These are phyloP conservation scores for Drosophila sturtevanti DNA, from an alignment of 1,140 invertebrate genomes.

Conservation along the genomic window DNA sequence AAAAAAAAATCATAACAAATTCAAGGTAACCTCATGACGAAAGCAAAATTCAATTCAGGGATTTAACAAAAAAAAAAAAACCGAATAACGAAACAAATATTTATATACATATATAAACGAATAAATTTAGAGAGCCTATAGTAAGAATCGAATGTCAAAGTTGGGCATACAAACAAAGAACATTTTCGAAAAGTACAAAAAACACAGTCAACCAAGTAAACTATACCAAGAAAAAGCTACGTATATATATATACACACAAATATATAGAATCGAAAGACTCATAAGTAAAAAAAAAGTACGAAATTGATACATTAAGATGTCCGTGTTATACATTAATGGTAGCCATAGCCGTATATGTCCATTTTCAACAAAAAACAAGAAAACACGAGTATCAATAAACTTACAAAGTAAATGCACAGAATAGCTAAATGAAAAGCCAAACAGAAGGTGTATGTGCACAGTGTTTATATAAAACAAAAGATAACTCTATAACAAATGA, in stretches of 20 bases:
- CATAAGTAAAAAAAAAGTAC: constrained; percentile 44
- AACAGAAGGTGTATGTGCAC: background rate
- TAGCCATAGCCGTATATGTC: background rate
- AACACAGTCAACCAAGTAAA: constrained; percentile 54
- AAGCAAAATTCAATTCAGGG: constrained; percentile 82
- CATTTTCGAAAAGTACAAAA: constrained; percentile 76
- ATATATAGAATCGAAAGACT: constrained; percentile 48
- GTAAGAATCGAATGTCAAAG: constrained; percentile 54
- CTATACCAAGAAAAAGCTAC: constrained; percentile 43
- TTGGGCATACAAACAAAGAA: constrained; percentile 51
- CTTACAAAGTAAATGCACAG: background rate
- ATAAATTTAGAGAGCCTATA: constrained; percentile 26
- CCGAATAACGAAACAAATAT: constrained; percentile 32
- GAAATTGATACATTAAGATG: background rate
- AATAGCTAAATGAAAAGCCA: background rate
- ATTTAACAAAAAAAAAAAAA: constrained; percentile 59
- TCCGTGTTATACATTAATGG: background rate
- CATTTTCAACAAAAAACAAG: background rate
- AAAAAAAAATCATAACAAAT: constrained; percentile 47
- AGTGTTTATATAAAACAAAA: background rate
- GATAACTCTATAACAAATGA: background rate
- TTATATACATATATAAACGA: constrained; percentile 27
- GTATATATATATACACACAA: background rate
- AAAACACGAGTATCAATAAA: background rate
- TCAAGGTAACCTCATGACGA: constrained; percentile 60